Base-by-base conservation (phyloP, 2,888 invertebrate genomes). In the Acleris sparsana region DNA sequence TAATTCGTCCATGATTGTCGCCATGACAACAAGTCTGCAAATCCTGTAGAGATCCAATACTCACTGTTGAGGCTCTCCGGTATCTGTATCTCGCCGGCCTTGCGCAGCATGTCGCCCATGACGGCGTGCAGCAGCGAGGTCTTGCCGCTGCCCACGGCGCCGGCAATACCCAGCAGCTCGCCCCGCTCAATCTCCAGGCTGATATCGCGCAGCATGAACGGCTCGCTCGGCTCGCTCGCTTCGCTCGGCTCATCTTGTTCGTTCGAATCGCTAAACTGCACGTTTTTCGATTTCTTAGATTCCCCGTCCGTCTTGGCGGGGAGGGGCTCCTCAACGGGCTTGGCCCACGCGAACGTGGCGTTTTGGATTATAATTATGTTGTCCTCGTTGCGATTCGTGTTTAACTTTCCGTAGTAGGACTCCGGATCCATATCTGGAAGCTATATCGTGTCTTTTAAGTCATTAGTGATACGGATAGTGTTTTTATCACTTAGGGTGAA, bases 91-190 rank as follows among this genome's bases (percentile, higher is more conserved):
- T 92, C 92, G 2, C 98, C 98, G 69, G 90, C 87, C 48, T 92
- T 89, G 83, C 95, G 95, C 9, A 94, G 90, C 85, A 99, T 94
- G 83, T 98, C 98, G 9, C 96, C 98, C 61, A 98, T 92, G 60
- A 99, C 94, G 1, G 97, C 97, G 62, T 95, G 94, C 22, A 99
- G 88, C 2, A 99, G 89, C 0, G 97, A 96, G 13, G 97, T 96
- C 89, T 99, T 99, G 11, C 99, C 99, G 75, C 96, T 95, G 0
- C 99, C 99, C 2, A 99, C 96, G 70, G 94, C 94, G 0, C 99
- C 99, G 73, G 97, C 95, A 13, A 99, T 93, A 29, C 98, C 99
- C 18, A 99, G 89, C 68, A 97, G 93, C 73, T 97, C 95, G 0
- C 96, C 97, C 93, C 96, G 84, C 7, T 88, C 87, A 18, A 89